phyloP scores from a whole-genome alignment of 2,888 invertebrate genomes.

The Rutpela maculata region DNA sequence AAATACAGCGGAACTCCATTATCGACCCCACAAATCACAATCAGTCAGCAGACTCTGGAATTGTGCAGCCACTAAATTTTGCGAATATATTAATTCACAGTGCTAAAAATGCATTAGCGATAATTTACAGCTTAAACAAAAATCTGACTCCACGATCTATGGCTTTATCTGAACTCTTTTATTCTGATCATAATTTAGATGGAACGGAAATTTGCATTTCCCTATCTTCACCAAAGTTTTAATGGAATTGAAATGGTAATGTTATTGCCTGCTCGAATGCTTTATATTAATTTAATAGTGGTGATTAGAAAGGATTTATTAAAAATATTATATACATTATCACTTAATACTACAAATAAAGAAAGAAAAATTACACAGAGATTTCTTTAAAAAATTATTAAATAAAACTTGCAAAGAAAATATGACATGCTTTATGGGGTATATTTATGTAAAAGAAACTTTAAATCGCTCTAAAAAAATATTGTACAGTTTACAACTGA shows the following conservation, averaged over 20 bases:
- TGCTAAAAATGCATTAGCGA: slow-evolving; percentile 66
- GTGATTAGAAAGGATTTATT: slow-evolving; percentile 47
- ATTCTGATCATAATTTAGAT: slow-evolving; percentile 53
- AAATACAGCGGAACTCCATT: slow-evolving; percentile 64
- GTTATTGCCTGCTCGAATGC: slow-evolving; percentile 50
- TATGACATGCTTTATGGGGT: no score
- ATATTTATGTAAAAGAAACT: no score
- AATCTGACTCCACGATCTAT: slow-evolving; percentile 59
- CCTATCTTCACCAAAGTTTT: slow-evolving; percentile 60
- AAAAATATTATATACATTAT: slow-evolving; percentile 23
- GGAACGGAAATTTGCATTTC: slow-evolving; percentile 58
- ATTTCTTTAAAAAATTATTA: no score
- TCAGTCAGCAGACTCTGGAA: slow-evolving; percentile 49
- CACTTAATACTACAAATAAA: no score
- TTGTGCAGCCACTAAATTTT: slow-evolving; percentile 55
- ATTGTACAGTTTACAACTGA: no score
- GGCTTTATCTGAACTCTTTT: slow-evolving; percentile 52
- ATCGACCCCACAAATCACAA: slow-evolving; percentile 63
- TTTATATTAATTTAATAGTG: slow-evolving; percentile 50
- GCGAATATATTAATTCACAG: slow-evolving; percentile 66
- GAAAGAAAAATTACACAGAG: no score
- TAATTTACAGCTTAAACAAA: slow-evolving; percentile 62
- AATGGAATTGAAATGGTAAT: slow-evolving; percentile 60
- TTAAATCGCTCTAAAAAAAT: no score
- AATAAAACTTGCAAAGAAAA: no score